Evolutionary conservation across 2,113 vertebrate genomes (phyloP).

Genomic region (Sialia sialis): DNA sequence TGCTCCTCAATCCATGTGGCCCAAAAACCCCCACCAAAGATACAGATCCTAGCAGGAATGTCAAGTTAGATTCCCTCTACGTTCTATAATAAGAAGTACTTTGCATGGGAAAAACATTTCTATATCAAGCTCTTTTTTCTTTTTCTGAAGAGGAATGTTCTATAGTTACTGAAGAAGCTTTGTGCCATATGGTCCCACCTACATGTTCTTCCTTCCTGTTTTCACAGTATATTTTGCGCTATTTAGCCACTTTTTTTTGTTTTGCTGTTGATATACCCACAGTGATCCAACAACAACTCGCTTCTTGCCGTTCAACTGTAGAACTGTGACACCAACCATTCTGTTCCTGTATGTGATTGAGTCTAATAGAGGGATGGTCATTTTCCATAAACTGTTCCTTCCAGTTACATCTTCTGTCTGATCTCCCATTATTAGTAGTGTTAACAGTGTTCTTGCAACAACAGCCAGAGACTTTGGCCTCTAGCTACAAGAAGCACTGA

Average conservation of each 20-base stretch:
- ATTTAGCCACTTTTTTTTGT: conserved; percentile 59
- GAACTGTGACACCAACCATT: background rate
- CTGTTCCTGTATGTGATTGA: background rate
- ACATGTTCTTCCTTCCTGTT: conserved; percentile 52
- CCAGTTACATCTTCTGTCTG: background rate
- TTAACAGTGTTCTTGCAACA: background rate
- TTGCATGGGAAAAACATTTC: background rate
- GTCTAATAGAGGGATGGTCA: background rate
- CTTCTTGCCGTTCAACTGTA: background rate
- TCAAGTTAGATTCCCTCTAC: background rate
- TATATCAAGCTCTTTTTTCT: background rate
- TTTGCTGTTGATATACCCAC: conserved; percentile 15
- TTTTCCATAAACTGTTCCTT: background rate
- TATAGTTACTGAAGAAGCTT: background rate
- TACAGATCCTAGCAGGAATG: background rate
- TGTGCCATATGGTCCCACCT: conserved; percentile 53
- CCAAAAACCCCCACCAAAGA: background rate
- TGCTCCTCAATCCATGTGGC: background rate
- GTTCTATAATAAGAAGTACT: background rate
- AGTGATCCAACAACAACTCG: background rate
- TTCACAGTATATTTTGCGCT: conserved; percentile 63
- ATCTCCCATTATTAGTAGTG: background rate
- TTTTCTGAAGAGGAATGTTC: background rate
- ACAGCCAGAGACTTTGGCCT: background rate
- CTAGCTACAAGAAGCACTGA: background rate